phyloP scores from a whole-genome alignment of 2,113 vertebrate species.

The Astur gentilis region DNA sequence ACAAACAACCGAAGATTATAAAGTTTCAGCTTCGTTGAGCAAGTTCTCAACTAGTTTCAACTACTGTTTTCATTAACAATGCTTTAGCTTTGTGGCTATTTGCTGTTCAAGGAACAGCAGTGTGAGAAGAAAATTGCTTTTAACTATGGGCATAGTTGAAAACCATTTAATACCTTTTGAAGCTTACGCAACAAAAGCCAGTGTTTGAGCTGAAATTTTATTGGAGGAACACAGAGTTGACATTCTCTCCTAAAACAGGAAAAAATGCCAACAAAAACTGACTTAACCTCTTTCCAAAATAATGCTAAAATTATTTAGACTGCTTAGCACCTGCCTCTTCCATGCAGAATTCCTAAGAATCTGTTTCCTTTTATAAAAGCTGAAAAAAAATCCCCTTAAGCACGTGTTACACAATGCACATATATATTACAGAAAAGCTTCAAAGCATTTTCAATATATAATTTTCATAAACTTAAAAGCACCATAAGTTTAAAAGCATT shows the following conservation, averaged over 20 bases:
- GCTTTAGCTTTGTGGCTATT: neutral
- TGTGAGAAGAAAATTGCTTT: neutral
- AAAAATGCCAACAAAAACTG: neutral
- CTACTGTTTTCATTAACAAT: neutral
- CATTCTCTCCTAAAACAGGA: neutral
- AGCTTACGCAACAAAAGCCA: neutral
- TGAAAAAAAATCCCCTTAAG: neutral
- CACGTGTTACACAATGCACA: neutral
- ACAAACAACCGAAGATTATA: neutral
- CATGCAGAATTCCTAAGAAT: neutral
- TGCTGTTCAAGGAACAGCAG: neutral
- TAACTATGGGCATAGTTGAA: neutral
- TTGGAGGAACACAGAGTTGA: neutral
- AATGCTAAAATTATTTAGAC: neutral
- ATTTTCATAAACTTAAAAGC: neutral
- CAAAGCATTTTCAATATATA: neutral
- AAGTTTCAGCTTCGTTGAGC: neutral
- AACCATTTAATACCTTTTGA: neutral
- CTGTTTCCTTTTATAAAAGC: neutral
- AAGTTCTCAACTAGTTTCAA: neutral
- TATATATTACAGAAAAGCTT: neutral
- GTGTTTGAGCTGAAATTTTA: neutral
- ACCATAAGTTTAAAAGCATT: neutral
- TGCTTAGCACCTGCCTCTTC: neutral
- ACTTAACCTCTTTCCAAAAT: neutral